Evolutionary conservation across 2,113 vertebrate species (phyloP), one percentile per base, ranked within the genome.

Genomic region (Regulus satrapa): DNA sequence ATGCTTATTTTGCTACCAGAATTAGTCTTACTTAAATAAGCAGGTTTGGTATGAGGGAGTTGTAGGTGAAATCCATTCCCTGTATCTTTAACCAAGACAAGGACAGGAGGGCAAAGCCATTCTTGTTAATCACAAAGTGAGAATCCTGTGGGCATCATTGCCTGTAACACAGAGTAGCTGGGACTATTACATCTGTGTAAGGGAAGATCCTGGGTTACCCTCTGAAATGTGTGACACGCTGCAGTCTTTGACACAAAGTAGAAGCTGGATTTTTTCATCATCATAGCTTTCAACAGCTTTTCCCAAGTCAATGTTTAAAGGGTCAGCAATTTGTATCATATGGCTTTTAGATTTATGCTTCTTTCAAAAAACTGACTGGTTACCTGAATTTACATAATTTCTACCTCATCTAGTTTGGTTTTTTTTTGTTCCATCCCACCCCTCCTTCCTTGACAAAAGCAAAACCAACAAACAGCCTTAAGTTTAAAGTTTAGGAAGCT

Each of bases 391-490:
- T 63, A 52, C 6, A 36, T 40, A 8, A 73, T 73, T 89, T 89
- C 26, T 72, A 41, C 59, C 29, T 67, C 31, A 31, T 36, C 14
- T 48, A 36, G 38, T 23, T 61, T 48, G 32, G 38, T 23, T 61
- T 72, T 46, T 12, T 11, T n/a, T 34, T 26, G 17, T 66, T 55
- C 25, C 18, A 34, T 7, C 2, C 10, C 5, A 10, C 19, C 6
- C 56, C 16, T 8, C 2, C 6, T 5, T 9, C 48, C 19, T 20
- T 1, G 0, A 29, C 9, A 56, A 64, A 38, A 12, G 9, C 32
- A 63, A 43, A 43, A 48, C 31, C 12, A 52, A 41, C 38, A 48
- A 41, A 1, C 16, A 85, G 14, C 24, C 28, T 36, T 45, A 40
- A 82, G 17, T 43, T 82, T 79, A 51, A 89, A 78, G 10, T 71